Conservation (phyloP, 2,113 vertebrate genomes). For the Scomber scombrus region DNA sequence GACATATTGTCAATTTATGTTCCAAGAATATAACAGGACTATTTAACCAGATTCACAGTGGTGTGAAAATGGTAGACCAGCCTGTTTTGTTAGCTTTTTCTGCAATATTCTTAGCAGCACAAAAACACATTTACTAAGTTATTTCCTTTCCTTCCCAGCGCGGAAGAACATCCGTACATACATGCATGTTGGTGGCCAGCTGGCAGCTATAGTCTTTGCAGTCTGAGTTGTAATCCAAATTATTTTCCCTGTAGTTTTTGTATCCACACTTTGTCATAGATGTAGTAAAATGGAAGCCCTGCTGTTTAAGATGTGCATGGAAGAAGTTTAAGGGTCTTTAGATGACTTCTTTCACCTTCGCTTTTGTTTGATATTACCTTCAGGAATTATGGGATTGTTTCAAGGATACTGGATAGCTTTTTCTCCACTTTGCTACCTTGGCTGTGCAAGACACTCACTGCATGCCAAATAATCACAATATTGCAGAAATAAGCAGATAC, state of each 20-base stretch:
- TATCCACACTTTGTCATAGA: conserved; percentile 19
- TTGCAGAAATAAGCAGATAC: not conserved
- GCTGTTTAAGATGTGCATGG: not conserved
- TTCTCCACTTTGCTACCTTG: too few relatives aligned
- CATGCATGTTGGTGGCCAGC: too few relatives aligned
- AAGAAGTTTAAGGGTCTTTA: not conserved
- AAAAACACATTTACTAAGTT: conserved; percentile 46
- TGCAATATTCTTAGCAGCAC: conserved; percentile 31
- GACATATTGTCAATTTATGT: conserved; percentile 35
- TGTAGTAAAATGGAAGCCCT: conserved; percentile 2
- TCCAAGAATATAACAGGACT: conserved; percentile 7
- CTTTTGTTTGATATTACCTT: too few relatives aligned
- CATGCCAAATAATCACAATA: not conserved
- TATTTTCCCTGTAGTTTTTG: conserved; percentile 1
- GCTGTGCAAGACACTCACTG: too few relatives aligned
- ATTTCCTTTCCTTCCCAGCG: conserved; percentile 48
- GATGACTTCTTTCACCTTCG: too few relatives aligned
- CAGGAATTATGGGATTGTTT: too few relatives aligned
- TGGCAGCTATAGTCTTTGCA: not conserved
- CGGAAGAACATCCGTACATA: conserved; percentile 3
- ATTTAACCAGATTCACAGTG: conserved; percentile 43
- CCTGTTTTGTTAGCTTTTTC: conserved; percentile 42
- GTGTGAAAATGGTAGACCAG: conserved; percentile 32
- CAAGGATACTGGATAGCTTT: too few relatives aligned
- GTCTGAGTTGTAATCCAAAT: conserved; percentile 33